Evolutionary conservation across 2,113 vertebrate species (phyloP).

Genomic region (Cyanistes caeruleus): DNA sequence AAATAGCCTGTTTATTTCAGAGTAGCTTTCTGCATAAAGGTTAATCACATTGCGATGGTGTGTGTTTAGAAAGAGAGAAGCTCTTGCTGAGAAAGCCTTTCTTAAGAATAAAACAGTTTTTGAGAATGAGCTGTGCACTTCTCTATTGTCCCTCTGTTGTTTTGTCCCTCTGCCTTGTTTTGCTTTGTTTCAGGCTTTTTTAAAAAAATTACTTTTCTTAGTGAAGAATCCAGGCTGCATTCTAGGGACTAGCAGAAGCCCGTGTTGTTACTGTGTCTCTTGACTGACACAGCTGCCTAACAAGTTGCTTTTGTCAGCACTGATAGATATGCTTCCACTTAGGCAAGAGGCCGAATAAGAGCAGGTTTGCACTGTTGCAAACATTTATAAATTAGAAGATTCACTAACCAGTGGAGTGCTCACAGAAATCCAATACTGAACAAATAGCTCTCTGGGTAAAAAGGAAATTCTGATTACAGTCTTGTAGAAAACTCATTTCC

Average conservation of each 20-base stretch:
- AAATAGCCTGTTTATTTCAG: background rate
- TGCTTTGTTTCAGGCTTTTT: background rate
- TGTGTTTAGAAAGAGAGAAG: background rate
- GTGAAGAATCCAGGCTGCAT: background rate
- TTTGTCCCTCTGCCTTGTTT: background rate
- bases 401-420: background rate
- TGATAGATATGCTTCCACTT: background rate
- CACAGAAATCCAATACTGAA: background rate
- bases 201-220: background rate
- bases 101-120: background rate
- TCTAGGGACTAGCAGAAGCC: background rate
- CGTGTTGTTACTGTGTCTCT: background rate
- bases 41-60: background rate
- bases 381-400: background rate
- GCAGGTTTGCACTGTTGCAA: background rate
- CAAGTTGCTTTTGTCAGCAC: accelerated
- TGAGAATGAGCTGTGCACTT: background rate
- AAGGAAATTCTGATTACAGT: background rate
- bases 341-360: background rate
- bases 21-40: background rate
- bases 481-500: background rate
- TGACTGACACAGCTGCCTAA: background rate
- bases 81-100: background rate
- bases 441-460: background rate
- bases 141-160: background rate